Percentiles rank a stretch among this genome's conserved stretches.
phyloP scores from a whole-genome alignment of 2,113 vertebrate species.

The Fulmarus glacialis region DNA sequence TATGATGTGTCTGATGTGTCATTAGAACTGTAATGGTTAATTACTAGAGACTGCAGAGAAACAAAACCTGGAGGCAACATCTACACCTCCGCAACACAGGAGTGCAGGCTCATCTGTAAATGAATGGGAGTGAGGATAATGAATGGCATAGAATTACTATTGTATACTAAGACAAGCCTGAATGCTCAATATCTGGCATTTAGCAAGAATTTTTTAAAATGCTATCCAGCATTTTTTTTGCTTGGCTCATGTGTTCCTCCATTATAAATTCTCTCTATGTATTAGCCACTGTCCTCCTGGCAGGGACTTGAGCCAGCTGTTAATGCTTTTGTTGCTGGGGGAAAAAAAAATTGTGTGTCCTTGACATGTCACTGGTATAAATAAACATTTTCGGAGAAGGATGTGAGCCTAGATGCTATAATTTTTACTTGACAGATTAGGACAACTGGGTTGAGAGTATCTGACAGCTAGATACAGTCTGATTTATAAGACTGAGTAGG shows the following conservation, averaged over 20 bases:
- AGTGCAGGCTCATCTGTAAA: neutral
- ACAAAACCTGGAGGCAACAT: neutral
- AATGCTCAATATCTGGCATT: neutral
- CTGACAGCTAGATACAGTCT: conserved; percentile 40
- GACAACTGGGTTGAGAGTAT: conserved; percentile 34
- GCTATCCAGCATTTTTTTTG: neutral
- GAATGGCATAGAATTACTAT: neutral
- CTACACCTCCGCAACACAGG: neutral
- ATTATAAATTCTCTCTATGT: neutral
- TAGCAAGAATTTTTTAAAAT: neutral
- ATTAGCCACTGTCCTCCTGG: conserved; percentile 34
- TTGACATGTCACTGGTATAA: conserved; percentile 63
- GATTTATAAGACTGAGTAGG: conserved; percentile 49
- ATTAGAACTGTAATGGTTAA: neutral
- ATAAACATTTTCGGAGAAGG: conserved; percentile 57
- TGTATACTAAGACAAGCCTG: neutral
- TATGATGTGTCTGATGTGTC: neutral
- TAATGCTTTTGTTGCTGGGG: conserved; percentile 46
- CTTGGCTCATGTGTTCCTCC: neutral
- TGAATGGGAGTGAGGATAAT: neutral
- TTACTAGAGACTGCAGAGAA: neutral
- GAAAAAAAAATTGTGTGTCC: conserved; percentile 23
- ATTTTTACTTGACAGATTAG: conserved; percentile 61
- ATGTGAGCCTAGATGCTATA: conserved; percentile 34
- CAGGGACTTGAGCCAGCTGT: conserved; percentile 30